Evolutionary conservation across 2,113 vertebrate species (phyloP).

Genomic region (Desmodus rotundus): DNA sequence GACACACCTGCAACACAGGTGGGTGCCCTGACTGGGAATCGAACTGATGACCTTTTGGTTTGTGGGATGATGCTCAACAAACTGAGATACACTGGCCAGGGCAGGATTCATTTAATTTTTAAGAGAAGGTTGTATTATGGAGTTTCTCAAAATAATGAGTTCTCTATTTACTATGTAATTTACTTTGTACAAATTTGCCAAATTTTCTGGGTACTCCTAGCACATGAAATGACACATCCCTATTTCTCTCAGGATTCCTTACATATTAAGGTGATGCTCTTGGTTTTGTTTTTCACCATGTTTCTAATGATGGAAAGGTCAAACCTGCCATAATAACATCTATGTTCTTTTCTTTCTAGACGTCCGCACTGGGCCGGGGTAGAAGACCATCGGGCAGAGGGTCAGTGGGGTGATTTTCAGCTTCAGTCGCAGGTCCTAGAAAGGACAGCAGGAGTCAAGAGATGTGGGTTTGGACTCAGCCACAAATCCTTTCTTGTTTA

Average conservation of each 20-base stretch:
- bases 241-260: background rate
- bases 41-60: too few relatives aligned
- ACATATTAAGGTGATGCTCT: background rate
- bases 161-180: conserved; percentile 32
- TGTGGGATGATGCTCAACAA: too few relatives aligned
- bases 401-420: background rate
- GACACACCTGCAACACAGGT: too few relatives aligned
- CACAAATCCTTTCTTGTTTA: background rate
- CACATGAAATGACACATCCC: background rate
- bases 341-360: background rate
- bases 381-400: background rate
- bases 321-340: background rate
- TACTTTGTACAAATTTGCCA: conserved; percentile 17
- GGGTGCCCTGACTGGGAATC: too few relatives aligned
- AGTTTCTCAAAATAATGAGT: conserved; percentile 34
- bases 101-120: conserved; percentile 42
- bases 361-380: background rate
- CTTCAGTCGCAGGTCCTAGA: background rate
- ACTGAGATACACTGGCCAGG: too few relatives aligned
- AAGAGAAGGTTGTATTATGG: conserved; percentile 21
- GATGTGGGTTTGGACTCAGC: background rate
- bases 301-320: background rate
- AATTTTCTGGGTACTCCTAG: background rate
- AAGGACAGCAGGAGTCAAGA: background rate
- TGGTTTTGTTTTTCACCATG: background rate